phyloP scores from a whole-genome alignment of 2,113 vertebrate species.

The Limnothrissa miodon region DNA sequence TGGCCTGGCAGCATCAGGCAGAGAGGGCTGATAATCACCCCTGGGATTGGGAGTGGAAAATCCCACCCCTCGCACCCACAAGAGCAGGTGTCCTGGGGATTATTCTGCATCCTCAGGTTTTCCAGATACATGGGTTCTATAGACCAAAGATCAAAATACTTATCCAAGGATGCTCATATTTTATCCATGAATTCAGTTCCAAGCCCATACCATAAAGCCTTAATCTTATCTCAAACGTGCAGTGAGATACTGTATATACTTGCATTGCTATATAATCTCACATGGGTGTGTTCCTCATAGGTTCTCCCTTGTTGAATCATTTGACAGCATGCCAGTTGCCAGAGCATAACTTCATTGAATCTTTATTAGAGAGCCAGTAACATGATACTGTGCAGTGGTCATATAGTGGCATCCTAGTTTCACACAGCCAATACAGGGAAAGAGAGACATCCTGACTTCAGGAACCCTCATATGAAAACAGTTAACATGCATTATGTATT shows the following conservation, averaged over 20 bases:
- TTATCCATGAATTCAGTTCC: neutral
- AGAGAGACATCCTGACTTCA: neutral
- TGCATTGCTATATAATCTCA: neutral
- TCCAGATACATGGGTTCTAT: neutral
- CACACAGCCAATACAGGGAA: neutral
- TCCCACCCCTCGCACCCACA: neutral
- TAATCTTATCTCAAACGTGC: neutral
- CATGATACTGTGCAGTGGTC: neutral
- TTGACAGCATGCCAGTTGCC: neutral
- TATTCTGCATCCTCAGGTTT: neutral
- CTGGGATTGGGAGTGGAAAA: neutral
- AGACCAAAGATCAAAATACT: neutral
- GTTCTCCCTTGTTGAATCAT: neutral
- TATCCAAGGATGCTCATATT: neutral
- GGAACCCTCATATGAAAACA: neutral
- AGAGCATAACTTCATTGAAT: neutral
- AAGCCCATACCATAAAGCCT: neutral
- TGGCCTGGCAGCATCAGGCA: neutral
- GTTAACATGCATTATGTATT: conserved; percentile 3
- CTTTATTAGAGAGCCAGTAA: neutral
- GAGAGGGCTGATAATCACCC: neutral
- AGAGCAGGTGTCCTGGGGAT: neutral
- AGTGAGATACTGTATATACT: neutral
- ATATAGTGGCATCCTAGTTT: neutral
- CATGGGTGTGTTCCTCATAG: neutral